Conservation (phyloP, 35 echinoderm and acorn worm genomes). For the Patiria miniata region DNA sequence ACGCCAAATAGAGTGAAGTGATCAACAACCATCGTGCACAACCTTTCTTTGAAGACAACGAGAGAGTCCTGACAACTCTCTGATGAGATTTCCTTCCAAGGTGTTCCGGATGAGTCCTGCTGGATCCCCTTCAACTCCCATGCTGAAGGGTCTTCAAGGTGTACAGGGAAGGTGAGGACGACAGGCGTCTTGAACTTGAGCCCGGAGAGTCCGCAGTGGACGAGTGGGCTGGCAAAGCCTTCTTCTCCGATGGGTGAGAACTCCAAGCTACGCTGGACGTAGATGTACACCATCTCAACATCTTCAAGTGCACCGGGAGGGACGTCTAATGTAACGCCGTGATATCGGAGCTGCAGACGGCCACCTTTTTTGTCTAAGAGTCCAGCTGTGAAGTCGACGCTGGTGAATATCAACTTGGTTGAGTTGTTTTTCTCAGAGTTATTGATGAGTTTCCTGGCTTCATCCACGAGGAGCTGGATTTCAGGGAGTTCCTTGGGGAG, state of each 20-base stretch:
- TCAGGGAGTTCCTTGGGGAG: constrained; percentile 16
- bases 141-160: background rate
- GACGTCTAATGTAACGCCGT: background rate
- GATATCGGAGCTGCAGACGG: background rate
- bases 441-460: background rate
- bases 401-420: background rate
- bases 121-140: background rate
- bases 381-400: background rate
- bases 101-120: background rate
- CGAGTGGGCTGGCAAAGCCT: background rate
- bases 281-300: background rate
- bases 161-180: background rate
- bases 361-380: background rate
- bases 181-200: constrained; percentile 10
- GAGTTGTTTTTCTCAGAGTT: background rate
- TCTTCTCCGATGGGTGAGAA: background rate
- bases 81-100: background rate
- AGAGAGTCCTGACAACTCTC: background rate
- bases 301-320: background rate
- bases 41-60: background rate
- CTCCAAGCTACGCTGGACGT: background rate
- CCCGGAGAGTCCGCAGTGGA: background rate
- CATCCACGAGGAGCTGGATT: background rate
- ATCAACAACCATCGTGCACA: background rate
- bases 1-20: background rate